A percentile compares a stretch with the other conserved stretches of the same genome.
These are phyloP conservation scores for Mohoua ochrocephala DNA, from an alignment of 2,113 vertebrate species.

Conservation along the genomic window DNA sequence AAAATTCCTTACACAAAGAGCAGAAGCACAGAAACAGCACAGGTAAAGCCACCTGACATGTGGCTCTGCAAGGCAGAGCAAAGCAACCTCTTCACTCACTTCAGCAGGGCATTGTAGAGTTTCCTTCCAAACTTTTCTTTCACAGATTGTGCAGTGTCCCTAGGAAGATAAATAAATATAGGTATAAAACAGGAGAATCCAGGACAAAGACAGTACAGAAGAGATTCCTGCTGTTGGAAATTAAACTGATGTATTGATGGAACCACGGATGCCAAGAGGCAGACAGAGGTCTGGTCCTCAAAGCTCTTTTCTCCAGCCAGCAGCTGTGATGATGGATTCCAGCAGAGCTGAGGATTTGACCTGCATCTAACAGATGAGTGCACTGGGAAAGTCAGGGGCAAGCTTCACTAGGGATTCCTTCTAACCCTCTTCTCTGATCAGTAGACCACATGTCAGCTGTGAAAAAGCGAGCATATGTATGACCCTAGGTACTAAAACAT, in stretches of 20 bases:
- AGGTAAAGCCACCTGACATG: background rate
- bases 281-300: background rate
- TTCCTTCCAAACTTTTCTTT: slow-evolving; percentile 98
- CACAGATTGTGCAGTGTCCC: slow-evolving; percentile 91
- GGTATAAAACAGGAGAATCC: background rate
- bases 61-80: background rate
- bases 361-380: background rate
- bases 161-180: slow-evolving; percentile 38
- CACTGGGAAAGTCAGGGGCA: background rate
- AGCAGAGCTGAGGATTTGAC: background rate
- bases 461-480: background rate
- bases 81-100: slow-evolving; percentile 68
- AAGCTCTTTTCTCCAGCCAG: background rate
- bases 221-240: background rate
- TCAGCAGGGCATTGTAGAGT: slow-evolving; percentile 90
- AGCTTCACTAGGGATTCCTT: background rate
- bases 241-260: background rate
- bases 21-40: background rate
- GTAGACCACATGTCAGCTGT: background rate
- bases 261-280: background rate
- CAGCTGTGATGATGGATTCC: background rate
- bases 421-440: background rate
- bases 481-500: background rate
- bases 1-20: background rate
- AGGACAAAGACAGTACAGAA: background rate